Conservation (phyloP, 2,888 invertebrate species). For the Perizoma flavofasciatum region DNA sequence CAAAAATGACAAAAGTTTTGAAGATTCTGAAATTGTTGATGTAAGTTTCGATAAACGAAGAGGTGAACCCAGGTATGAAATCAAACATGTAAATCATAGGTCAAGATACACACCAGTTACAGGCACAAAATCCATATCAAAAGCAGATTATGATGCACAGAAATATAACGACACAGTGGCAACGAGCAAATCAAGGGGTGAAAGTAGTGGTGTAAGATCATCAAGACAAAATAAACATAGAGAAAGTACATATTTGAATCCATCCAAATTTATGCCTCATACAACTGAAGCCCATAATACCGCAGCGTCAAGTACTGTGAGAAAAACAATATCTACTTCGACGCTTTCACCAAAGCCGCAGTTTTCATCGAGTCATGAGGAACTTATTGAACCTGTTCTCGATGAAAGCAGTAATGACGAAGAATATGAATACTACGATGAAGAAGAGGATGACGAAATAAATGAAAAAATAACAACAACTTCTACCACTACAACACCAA, state of each 20-base stretch:
- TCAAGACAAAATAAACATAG: slow-evolving; percentile 37
- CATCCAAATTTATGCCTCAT: slow-evolving; percentile 52
- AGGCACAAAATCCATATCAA: slow-evolving; percentile 62
- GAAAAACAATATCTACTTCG: slow-evolving; percentile 47
- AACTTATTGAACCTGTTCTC: too few species aligned
- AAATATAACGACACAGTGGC: slow-evolving; percentile 35
- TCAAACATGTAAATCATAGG: slow-evolving; percentile 66
- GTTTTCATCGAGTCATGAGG: too few species aligned
- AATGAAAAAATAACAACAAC: slow-evolving; percentile 41
- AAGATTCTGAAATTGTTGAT: slow-evolving; percentile 58
- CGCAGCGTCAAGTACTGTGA: slow-evolving; percentile 56
- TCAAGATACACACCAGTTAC: slow-evolving; percentile 61
- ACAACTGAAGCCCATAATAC: slow-evolving; percentile 47
- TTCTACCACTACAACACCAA: slow-evolving; percentile 55
- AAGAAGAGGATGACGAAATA: slow-evolving; percentile 36
- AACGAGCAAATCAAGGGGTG: slow-evolving; percentile 29
- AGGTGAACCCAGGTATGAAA: slow-evolving; percentile 75
- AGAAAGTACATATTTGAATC: slow-evolving; percentile 48
- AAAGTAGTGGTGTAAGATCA: slow-evolving; percentile 28
- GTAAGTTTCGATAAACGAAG: slow-evolving; percentile 63
- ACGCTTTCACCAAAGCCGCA: slow-evolving; percentile 30
- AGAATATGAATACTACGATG: slow-evolving; percentile 52
- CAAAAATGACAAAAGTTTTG: slow-evolving; percentile 40
- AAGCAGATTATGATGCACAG: slow-evolving; percentile 59
- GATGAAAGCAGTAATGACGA: slow-evolving; percentile 34